Evolutionary conservation across 2,113 vertebrate species (phyloP).

Genomic region (Dipodomys merriami): DNA sequence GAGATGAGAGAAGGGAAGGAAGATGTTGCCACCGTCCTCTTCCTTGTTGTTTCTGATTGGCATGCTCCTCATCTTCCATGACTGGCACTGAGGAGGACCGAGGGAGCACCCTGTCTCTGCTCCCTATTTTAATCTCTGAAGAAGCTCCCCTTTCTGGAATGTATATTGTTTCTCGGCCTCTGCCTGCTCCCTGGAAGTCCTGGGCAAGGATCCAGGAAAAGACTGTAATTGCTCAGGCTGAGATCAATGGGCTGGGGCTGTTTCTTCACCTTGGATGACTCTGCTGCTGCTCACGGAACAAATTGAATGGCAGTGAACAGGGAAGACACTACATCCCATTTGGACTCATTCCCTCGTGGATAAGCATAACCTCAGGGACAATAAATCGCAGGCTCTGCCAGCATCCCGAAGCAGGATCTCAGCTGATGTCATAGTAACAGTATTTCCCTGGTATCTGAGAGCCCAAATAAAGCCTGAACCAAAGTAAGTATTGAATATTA

Average conservation of each 20-base stretch:
- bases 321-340: not conserved
- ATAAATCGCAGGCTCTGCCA: not conserved
- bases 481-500: not conserved
- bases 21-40: not conserved
- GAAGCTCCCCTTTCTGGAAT: constrained; percentile 33
- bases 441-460: constrained; percentile 15
- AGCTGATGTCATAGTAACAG: not conserved
- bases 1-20: not conserved
- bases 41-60: not conserved
- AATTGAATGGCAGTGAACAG: not conserved
- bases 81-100: not conserved
- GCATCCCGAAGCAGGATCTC: constrained; percentile 18
- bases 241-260: constrained; percentile 11
- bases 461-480: not conserved
- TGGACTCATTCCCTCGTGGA: not conserved
- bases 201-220: constrained; percentile 28
- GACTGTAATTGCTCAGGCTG: not conserved
- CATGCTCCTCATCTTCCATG: not conserved
- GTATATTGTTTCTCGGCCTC: not conserved
- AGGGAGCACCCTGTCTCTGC: not conserved
- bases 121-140: not conserved
- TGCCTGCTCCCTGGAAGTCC: constrained; percentile 36
- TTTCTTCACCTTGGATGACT: constrained; percentile 42
- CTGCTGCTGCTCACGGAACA: not conserved
- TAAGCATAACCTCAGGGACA: constrained; percentile 13